Percentiles rank a stretch among this genome's conserved stretches.
These are phyloP conservation scores for Araneus ventricosus DNA, from an alignment of 1,140 invertebrate species.

Conservation along the genomic window DNA sequence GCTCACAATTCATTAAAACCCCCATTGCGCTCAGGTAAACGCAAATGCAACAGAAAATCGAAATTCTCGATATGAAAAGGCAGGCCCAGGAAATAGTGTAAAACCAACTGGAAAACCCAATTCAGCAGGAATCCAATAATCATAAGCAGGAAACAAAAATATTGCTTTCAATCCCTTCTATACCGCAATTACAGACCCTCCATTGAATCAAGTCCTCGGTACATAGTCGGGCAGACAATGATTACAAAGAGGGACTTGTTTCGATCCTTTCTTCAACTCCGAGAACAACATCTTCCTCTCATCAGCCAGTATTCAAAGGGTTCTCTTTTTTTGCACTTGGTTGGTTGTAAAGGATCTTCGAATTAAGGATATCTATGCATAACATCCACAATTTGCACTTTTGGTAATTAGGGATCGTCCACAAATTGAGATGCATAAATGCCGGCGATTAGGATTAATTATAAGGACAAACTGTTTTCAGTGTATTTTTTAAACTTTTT, in stretches of 20 bases:
- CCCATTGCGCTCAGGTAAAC: not conserved
- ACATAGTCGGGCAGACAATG: not conserved
- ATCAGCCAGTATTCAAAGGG: conserved; percentile 23
- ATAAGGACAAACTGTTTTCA: too few relatives aligned
- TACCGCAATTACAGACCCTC: conserved; percentile 11
- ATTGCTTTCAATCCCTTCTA: not conserved
- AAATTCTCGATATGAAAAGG: not conserved
- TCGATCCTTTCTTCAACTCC: not conserved
- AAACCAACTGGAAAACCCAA: not conserved
- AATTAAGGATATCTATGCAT: not conserved
- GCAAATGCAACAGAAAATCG: not conserved
- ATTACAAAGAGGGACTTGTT: conserved; percentile 14
- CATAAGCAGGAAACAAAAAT: not conserved
- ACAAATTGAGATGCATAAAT: not conserved
- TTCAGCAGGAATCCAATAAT: conserved; percentile 23
- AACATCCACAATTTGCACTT: not conserved
- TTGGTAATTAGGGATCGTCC: not conserved
- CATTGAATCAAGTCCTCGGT: not conserved
- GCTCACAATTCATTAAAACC: not conserved
- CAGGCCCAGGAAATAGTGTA: not conserved
- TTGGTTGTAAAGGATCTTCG: not conserved
- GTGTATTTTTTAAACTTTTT: too few relatives aligned
- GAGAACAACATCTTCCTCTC: conserved; percentile 13
- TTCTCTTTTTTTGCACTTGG: conserved; percentile 12
- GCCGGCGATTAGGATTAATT: too few relatives aligned